phyloP scores from a whole-genome alignment of 2,888 invertebrate genomes.

The Oxyteleia sp. region DNA sequence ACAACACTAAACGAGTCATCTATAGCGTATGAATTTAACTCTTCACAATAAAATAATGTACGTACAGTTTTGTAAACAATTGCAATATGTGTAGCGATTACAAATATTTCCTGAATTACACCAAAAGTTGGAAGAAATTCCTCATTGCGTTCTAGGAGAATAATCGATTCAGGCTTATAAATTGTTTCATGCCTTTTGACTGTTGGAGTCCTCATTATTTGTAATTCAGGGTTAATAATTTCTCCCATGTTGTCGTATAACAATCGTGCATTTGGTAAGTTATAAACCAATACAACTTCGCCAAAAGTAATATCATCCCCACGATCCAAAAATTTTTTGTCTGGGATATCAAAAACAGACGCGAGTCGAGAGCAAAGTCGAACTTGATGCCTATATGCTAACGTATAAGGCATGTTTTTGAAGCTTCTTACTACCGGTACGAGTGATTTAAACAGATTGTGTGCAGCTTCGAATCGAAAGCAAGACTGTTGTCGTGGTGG shows the following conservation, averaged over 20 bases:
- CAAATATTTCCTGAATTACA: neutral
- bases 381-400: conserved; percentile 44
- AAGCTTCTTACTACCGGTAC: conserved; percentile 64
- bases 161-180: neutral
- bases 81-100: neutral
- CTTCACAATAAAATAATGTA: neutral
- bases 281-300: conserved; percentile 41
- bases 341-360: neutral
- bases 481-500: conserved; percentile 68
- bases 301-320: conserved; percentile 59
- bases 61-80: neutral
- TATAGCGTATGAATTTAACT: neutral
- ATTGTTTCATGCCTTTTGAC: neutral
- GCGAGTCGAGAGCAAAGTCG: conserved; percentile 38
- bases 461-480: conserved; percentile 71
- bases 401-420: conserved; percentile 48
- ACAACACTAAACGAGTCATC: neutral
- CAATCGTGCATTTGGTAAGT: conserved; percentile 35
- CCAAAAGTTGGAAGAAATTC: neutral
- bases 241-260: conserved; percentile 26
- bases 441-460: conserved; percentile 63
- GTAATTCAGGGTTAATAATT: neutral
- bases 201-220: conserved; percentile 44
- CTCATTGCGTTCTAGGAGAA: neutral
- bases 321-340: conserved; percentile 60